A percentile compares a stretch with the other conserved stretches of the same genome.
Evolutionary conservation across 2,113 vertebrate species (phyloP).

Genomic region (Hippocampus comes): DNA sequence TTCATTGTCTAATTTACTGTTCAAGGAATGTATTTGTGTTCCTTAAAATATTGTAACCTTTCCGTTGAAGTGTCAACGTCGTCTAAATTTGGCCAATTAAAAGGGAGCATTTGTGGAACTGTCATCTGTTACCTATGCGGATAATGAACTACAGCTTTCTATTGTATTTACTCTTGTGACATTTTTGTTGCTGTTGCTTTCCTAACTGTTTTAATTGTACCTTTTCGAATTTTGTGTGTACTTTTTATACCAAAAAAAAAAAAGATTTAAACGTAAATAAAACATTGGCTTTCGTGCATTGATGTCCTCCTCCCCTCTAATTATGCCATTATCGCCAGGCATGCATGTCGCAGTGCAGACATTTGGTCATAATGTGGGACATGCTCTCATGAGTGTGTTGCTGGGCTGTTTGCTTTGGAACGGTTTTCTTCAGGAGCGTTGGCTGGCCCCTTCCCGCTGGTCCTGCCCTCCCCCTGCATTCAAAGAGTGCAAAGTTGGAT

Average conservation of each 20-base stretch:
- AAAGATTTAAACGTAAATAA: no score
- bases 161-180: constrained; percentile 15
- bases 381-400: not conserved
- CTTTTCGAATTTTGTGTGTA: not conserved
- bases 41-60: not conserved
- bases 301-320: not conserved
- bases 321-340: not conserved
- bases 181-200: constrained; percentile 11
- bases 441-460: constrained; percentile 36
- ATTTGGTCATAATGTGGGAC: not conserved
- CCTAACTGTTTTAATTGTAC: not conserved
- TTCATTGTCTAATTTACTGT: constrained; percentile 4
- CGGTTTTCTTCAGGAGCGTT: not conserved
- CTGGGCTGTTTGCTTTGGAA: constrained; percentile 4
- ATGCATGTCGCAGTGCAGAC: not conserved
- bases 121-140: not conserved
- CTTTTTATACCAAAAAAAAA: not conserved
- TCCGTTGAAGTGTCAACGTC: constrained; percentile 12
- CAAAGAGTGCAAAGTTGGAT: constrained; percentile 20
- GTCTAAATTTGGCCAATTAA: constrained; percentile 11
- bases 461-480: constrained; percentile 54
- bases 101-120: constrained; percentile 36
- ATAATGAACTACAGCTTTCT: not conserved
- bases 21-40: constrained; percentile 9
- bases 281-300: no score